Percentiles rank a stretch among this genome's conserved stretches.
phyloP scores from a whole-genome alignment of 1,140 invertebrate genomes.

The Metopolophium dirhodum region DNA sequence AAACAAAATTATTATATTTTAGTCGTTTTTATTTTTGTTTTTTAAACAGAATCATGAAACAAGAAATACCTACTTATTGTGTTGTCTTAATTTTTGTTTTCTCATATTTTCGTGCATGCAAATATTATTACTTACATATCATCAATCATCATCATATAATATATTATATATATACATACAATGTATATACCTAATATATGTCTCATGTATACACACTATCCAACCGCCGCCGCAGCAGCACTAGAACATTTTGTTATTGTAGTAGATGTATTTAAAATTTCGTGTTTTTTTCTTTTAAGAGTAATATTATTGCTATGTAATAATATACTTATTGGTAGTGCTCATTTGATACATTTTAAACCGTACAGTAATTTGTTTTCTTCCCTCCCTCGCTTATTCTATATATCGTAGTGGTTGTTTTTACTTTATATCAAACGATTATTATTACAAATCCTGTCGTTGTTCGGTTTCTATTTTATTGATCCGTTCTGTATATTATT shows the following conservation, averaged over 20 bases:
- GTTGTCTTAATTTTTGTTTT: neutral
- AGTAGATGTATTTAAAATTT: neutral
- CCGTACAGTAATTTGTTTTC: neutral
- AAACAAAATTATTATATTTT: neutral
- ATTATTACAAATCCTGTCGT: slow-evolving; percentile 7
- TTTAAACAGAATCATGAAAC: neutral
- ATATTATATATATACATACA: neutral
- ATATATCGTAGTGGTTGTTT: neutral
- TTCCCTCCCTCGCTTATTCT: neutral
- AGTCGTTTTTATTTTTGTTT: neutral
- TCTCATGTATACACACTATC: neutral
- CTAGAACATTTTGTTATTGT: slow-evolving; percentile 17
- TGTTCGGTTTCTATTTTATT: neutral
- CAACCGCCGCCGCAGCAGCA: slow-evolving; percentile 34
- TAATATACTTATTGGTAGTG: neutral
- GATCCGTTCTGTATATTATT: neutral
- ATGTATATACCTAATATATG: neutral
- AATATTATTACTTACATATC: neutral
- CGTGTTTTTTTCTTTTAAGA: neutral
- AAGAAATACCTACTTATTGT: slow-evolving; percentile 14
- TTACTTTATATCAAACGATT: slow-evolving; percentile 9
- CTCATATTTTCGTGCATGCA: slow-evolving; percentile 24
- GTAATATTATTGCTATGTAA: slow-evolving; percentile 1
- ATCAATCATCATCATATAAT: neutral
- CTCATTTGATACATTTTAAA: neutral